Percentiles rank a stretch among this genome's conserved stretches.
Evolutionary conservation across 2,888 invertebrate genomes (phyloP).

Genomic region (Athalia cordata): DNA sequence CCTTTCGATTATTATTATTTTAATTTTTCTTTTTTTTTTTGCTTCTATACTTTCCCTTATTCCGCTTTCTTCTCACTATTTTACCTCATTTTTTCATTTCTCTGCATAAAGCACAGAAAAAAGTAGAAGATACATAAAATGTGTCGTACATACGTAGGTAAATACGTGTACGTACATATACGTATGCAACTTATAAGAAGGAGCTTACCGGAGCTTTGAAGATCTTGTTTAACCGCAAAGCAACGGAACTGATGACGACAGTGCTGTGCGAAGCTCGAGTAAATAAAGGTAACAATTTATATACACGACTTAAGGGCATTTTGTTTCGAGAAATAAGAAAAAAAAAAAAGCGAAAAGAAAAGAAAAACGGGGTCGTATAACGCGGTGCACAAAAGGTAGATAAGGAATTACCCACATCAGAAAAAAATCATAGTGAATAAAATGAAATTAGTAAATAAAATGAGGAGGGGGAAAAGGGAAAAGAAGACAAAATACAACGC

Average conservation of each 20-base stretch:
- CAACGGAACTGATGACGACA: neutral
- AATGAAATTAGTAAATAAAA: no score
- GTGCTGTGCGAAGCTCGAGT: neutral
- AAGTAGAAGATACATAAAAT: no score
- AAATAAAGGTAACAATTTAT: slow-evolving; percentile 41
- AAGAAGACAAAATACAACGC: neutral
- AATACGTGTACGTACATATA: no score
- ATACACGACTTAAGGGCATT: slow-evolving; percentile 35
- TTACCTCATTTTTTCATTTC: neutral
- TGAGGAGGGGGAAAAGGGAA: neutral
- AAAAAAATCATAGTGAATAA: no score
- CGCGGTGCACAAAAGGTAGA: no score
- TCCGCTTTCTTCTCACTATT: neutral
- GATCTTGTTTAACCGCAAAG: slow-evolving; percentile 38
- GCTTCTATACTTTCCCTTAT: neutral
- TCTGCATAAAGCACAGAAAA: neutral
- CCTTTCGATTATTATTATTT: no score
- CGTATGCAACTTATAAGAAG: no score
- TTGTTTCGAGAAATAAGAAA: slow-evolving; percentile 24
- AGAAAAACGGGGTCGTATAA: slow-evolving; percentile 11
- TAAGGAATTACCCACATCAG: no score
- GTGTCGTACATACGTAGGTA: no score
- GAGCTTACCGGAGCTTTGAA: slow-evolving; percentile 13
- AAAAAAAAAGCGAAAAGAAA: neutral
- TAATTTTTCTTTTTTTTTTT: neutral